Conservation (phyloP, 1,140 invertebrate species). For the Heliothis subflexa region DNA sequence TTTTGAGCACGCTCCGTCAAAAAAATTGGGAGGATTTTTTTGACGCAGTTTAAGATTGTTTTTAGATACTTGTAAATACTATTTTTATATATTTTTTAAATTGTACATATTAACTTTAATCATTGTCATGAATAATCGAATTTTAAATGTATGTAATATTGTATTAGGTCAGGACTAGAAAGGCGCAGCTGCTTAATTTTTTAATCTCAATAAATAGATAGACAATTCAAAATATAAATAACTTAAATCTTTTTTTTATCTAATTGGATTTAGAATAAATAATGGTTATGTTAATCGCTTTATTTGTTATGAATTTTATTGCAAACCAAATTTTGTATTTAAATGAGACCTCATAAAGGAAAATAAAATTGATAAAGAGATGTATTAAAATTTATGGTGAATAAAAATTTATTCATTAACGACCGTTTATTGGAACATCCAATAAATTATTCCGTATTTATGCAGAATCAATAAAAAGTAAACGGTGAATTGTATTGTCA, state of each 20-base stretch:
- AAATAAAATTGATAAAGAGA: slow-evolving; percentile 17
- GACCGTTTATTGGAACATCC: slow-evolving; percentile 39
- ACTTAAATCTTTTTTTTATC: background rate
- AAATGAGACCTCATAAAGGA: slow-evolving; percentile 24
- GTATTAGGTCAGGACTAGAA: background rate
- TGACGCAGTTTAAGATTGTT: too few species aligned
- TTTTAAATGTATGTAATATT: background rate
- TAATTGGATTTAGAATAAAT: slow-evolving; percentile 16
- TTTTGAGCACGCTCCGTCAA: too few species aligned
- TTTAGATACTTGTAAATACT: too few species aligned
- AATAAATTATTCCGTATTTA: slow-evolving; percentile 39
- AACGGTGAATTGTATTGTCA: background rate
- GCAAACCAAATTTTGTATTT: slow-evolving; percentile 9
- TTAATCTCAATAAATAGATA: background rate
- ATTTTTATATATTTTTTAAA: too few species aligned
- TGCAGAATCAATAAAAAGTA: slow-evolving; percentile 16
- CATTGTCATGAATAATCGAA: too few species aligned
- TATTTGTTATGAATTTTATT: slow-evolving; percentile 11
- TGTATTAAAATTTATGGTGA: slow-evolving; percentile 52
- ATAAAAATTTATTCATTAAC: slow-evolving; percentile 19
- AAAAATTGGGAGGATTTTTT: too few species aligned
- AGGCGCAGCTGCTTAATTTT: background rate
- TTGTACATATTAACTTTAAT: too few species aligned
- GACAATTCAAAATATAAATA: background rate
- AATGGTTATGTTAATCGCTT: background rate